These are phyloP conservation scores for Gastrophryne carolinensis DNA, from an alignment of 2,797 vertebrate species.

Conservation along the genomic window DNA sequence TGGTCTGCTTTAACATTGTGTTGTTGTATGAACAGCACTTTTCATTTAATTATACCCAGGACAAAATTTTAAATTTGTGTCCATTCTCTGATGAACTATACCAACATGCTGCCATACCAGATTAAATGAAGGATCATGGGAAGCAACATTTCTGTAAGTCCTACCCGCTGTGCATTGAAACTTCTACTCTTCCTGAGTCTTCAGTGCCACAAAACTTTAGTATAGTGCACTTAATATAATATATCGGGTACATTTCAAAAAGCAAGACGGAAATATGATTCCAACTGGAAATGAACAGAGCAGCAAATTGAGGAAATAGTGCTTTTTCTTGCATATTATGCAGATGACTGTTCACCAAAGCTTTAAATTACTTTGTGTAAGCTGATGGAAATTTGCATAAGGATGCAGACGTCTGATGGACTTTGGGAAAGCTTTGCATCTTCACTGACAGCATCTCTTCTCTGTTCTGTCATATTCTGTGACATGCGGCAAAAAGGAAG, in stretches of 20 bases:
- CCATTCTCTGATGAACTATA: too few relatives aligned
- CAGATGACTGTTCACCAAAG: constrained; percentile 48
- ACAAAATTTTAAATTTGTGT: too few relatives aligned
- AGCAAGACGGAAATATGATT: neutral
- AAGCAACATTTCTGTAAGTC: too few relatives aligned
- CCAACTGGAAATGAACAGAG: constrained; percentile 3
- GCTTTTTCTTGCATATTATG: constrained; percentile 17
- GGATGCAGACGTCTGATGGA: constrained; percentile 47
- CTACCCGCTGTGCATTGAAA: too few relatives aligned
- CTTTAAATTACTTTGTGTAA: constrained; percentile 54
- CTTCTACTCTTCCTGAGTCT: neutral
- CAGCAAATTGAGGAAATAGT: constrained; percentile 21
- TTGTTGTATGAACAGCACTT: too few relatives aligned
- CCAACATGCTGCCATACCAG: too few relatives aligned
- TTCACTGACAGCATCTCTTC: constrained; percentile 47
- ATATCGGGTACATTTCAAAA: neutral
- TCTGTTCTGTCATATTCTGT: constrained; percentile 16
- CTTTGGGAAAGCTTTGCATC: constrained; percentile 45
- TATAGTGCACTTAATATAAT: neutral
- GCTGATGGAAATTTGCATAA: constrained; percentile 49
- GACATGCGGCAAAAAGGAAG: constrained; percentile 30
- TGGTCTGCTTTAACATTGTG: too few relatives aligned
- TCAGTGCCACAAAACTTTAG: neutral
- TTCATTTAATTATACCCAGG: too few relatives aligned
- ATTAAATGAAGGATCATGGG: too few relatives aligned